These are phyloP conservation scores for Turritopsis dohrnii DNA, from an alignment of 30 jellyfish, hydroid and myxozoan genomes.

Conservation along the genomic window DNA sequence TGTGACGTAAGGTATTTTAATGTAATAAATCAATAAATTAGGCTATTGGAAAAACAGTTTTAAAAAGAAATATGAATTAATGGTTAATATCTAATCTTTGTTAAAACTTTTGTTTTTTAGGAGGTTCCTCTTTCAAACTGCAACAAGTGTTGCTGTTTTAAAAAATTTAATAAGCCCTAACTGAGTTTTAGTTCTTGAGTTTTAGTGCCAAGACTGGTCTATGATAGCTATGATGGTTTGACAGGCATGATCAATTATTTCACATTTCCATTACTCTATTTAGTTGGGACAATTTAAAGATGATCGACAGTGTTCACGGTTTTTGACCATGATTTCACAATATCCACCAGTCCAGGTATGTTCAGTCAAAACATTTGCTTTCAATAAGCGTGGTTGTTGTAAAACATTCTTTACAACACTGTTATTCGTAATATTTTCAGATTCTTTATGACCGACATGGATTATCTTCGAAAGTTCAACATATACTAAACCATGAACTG, in stretches of 20 bases:
- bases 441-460: conserved; percentile 55
- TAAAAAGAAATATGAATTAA: too few species aligned
- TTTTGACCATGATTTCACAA: conserved; percentile 81
- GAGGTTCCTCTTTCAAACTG: too few species aligned
- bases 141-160: not conserved
- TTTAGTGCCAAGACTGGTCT: too few species aligned
- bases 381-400: not conserved
- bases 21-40: too few species aligned
- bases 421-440: conserved; percentile 20
- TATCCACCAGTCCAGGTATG: conserved; percentile 85
- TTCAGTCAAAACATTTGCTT: not conserved
- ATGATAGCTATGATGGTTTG: too few species aligned
- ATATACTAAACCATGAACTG: conserved; percentile 67
- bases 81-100: too few species aligned
- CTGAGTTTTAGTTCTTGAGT: too few species aligned
- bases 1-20: too few species aligned
- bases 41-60: too few species aligned
- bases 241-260: not conserved
- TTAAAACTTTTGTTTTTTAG: too few species aligned
- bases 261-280: not conserved
- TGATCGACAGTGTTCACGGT: conserved; percentile 77
- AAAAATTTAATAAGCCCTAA: not conserved
- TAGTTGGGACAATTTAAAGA: conserved; percentile 84
- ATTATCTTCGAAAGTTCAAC: conserved; percentile 36
- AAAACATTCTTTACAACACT: not conserved